Conservation (phyloP, 2,888 invertebrate species). For the Scelioninae gen. 1 region DNA sequence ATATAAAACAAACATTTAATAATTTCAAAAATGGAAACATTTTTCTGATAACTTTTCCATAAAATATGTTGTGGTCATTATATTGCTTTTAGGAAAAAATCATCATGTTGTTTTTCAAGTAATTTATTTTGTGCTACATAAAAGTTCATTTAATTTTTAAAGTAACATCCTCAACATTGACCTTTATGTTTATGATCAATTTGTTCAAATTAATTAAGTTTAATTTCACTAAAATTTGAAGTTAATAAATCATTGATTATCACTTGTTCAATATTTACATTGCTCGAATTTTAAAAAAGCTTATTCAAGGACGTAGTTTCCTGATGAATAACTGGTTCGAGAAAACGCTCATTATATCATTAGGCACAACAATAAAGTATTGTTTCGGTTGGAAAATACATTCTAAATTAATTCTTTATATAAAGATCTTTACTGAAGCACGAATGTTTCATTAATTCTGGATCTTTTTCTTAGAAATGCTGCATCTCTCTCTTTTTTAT, state of each 20-base stretch:
- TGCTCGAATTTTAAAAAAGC: conserved; percentile 30
- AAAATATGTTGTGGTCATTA: no score
- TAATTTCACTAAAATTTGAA: conserved; percentile 22
- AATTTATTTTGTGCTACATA: no score
- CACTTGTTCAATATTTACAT: conserved; percentile 42
- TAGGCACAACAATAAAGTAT: conserved; percentile 29
- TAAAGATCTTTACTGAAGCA: not conserved
- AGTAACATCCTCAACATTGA: no score
- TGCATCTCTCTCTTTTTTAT: no score
- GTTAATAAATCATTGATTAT: conserved; percentile 42
- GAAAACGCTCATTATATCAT: conserved; percentile 38
- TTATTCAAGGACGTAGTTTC: conserved; percentile 33
- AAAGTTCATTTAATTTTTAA: no score
- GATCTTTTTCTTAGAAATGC: not conserved
- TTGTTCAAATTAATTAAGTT: conserved; percentile 18
- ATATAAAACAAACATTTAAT: no score
- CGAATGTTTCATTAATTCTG: conserved; percentile 3
- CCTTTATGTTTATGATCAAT: no score
- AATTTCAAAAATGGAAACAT: no score
- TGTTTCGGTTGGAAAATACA: conserved; percentile 28
- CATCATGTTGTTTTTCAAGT: no score
- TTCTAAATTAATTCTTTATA: conserved; percentile 2
- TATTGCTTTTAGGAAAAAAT: no score
- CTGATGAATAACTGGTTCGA: conserved; percentile 42
- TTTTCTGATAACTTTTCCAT: no score